Conservation (phyloP, 2,113 vertebrate genomes). For the Craseonycteris thonglongyai region DNA sequence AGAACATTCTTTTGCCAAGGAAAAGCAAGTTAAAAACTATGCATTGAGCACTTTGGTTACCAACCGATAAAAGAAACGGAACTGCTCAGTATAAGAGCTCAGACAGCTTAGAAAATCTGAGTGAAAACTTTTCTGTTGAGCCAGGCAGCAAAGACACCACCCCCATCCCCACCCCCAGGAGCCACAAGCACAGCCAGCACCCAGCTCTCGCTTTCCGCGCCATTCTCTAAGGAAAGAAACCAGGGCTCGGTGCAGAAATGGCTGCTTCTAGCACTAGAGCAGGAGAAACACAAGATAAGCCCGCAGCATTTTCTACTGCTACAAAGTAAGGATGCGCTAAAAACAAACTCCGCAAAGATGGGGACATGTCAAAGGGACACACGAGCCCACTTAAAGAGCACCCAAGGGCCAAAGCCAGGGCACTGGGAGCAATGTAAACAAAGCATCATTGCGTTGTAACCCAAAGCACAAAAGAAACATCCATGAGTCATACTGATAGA, state of each 20-base stretch:
- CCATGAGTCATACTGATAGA: not conserved
- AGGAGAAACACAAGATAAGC: not conserved
- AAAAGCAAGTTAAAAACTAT: not conserved
- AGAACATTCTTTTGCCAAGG: not conserved
- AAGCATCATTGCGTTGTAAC: not conserved
- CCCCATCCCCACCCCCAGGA: too few species aligned
- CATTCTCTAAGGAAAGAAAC: not conserved
- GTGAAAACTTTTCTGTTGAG: not conserved
- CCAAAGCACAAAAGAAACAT: not conserved
- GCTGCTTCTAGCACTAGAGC: not conserved
- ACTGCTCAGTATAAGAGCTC: not conserved
- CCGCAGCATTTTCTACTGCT: not conserved
- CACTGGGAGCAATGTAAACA: not conserved
- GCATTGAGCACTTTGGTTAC: not conserved
- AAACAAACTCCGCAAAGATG: not conserved
- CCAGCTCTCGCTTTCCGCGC: not conserved
- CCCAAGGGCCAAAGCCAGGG: not conserved
- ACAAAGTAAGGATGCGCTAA: not conserved
- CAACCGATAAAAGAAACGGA: not conserved
- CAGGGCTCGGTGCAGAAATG: not conserved
- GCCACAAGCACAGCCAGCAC: not conserved
- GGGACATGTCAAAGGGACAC: not conserved
- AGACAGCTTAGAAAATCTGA: not conserved
- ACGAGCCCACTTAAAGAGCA: not conserved
- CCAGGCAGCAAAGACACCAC: not conserved